Conservation (phyloP, 2,113 vertebrate genomes). For the Ia io region DNA sequence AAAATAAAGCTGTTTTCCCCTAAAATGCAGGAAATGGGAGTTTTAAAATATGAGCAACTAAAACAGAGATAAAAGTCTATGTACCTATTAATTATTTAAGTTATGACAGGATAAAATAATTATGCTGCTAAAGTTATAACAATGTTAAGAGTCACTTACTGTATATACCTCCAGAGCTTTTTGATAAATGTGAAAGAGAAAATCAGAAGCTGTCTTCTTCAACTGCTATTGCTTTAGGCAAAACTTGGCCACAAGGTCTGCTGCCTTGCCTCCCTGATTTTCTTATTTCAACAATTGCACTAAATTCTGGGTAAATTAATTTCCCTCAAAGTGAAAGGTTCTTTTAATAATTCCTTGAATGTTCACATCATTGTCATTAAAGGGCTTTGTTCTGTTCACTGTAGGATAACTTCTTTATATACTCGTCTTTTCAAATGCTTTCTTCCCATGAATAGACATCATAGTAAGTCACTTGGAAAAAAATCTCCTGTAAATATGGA, state of each 20-base stretch:
- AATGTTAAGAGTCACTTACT: not conserved
- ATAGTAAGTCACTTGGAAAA: slow-evolving; percentile 71
- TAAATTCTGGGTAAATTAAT: slow-evolving; percentile 76
- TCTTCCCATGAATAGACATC: slow-evolving; percentile 70
- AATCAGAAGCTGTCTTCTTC: not conserved
- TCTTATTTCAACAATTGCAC: slow-evolving; percentile 66
- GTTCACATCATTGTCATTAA: slow-evolving; percentile 72
- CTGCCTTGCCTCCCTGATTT: slow-evolving; percentile 38
- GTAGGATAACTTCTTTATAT: slow-evolving; percentile 67
- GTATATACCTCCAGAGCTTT: not conserved
- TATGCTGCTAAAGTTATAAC: not conserved
- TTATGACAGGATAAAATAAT: not conserved
- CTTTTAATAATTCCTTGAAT: slow-evolving; percentile 74
- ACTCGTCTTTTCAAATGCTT: slow-evolving; percentile 73
- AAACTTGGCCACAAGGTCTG: slow-evolving; percentile 47
- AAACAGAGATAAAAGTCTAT: not conserved
- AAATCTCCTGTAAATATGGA: slow-evolving; percentile 69
- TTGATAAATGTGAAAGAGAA: not conserved
- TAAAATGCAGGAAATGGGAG: not conserved
- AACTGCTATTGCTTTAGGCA: not conserved
- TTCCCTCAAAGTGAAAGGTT: slow-evolving; percentile 67
- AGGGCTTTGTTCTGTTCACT: slow-evolving; percentile 71
- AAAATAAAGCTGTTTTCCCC: not conserved
- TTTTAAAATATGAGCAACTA: slow-evolving; percentile 9
- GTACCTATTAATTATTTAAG: not conserved